Percentiles rank a stretch among this genome's conserved stretches.
Evolutionary conservation across 2,797 vertebrate species (phyloP).

Genomic region (Dryobates pubescens): DNA sequence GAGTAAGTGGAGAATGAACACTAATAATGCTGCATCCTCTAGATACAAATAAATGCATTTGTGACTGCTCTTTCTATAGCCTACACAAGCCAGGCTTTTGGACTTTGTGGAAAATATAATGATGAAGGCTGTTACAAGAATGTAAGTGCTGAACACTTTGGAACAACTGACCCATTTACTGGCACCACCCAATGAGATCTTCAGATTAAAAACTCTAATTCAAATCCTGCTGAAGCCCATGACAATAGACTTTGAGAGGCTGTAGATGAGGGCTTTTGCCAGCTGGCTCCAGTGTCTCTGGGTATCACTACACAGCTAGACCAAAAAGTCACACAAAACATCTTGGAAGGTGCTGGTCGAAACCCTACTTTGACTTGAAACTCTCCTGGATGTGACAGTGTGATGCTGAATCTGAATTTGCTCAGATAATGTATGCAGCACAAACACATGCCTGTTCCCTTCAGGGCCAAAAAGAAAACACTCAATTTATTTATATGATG

Average conservation of each 20-base stretch:
- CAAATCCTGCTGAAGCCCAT: not conserved
- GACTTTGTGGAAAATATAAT: not conserved
- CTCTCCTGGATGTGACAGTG: not conserved
- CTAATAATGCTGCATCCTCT: not conserved
- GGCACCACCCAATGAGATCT: not conserved
- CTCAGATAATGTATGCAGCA: not conserved
- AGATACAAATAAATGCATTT: not conserved
- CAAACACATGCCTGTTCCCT: slow-evolving; percentile 4
- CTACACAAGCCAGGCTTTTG: not conserved
- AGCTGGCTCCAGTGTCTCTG: slow-evolving; percentile 9
- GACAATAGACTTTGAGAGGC: slow-evolving; percentile 13
- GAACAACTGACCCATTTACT: slow-evolving; percentile 4
- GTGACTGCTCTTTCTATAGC: not conserved
- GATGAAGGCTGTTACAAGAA: not conserved
- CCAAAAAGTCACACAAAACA: not conserved
- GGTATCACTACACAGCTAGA: not conserved
- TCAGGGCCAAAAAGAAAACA: slow-evolving; percentile 32
- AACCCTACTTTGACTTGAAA: slow-evolving; percentile 15
- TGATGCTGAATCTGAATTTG: not conserved
- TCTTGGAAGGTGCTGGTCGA: not conserved
- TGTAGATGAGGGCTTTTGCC: not conserved
- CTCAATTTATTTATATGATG: slow-evolving; percentile 37
- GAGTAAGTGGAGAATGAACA: not conserved
- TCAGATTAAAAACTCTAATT: slow-evolving; percentile 28
- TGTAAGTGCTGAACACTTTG: not conserved